A percentile compares a stretch with the other conserved stretches of the same genome.
Evolutionary conservation across 2,113 vertebrate genomes (phyloP).

Genomic region (Siniperca chuatsi): DNA sequence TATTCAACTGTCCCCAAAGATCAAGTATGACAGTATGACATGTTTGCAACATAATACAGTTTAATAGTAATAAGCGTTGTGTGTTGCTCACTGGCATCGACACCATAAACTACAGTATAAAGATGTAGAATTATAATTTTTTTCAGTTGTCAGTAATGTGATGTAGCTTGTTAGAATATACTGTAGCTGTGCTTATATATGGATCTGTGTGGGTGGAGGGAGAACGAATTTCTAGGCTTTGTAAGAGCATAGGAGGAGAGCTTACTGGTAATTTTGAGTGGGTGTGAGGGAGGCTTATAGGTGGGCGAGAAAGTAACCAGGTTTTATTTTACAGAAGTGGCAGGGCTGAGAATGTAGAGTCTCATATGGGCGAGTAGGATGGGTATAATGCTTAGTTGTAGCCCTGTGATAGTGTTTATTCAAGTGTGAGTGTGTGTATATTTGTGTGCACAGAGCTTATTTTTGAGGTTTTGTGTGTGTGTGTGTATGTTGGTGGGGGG

Average conservation of each 20-base stretch:
- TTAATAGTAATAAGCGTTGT: not conserved
- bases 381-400: slow-evolving; percentile 14
- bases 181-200: slow-evolving; percentile 34
- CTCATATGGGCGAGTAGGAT: slow-evolving; percentile 8
- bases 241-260: slow-evolving; percentile 42
- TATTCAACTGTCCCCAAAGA: not conserved
- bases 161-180: slow-evolving; percentile 5
- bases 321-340: slow-evolving; percentile 49
- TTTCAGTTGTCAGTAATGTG: not conserved
- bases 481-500: not conserved
- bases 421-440: not conserved
- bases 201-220: slow-evolving; percentile 49
- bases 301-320: slow-evolving; percentile 52
- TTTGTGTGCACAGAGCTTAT: not conserved
- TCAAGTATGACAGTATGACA: not conserved
- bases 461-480: slow-evolving; percentile 2
- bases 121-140: slow-evolving; percentile 17
- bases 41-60: not conserved
- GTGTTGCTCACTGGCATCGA: not conserved
- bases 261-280: slow-evolving; percentile 54
- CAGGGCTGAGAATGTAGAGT: slow-evolving; percentile 15
- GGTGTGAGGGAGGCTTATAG: slow-evolving; percentile 50
- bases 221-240: slow-evolving; percentile 48
- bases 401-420: slow-evolving; percentile 16
- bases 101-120: not conserved